These are phyloP conservation scores for Ophion ellenae DNA, from an alignment of 2,888 invertebrate genomes.

Conservation along the genomic window DNA sequence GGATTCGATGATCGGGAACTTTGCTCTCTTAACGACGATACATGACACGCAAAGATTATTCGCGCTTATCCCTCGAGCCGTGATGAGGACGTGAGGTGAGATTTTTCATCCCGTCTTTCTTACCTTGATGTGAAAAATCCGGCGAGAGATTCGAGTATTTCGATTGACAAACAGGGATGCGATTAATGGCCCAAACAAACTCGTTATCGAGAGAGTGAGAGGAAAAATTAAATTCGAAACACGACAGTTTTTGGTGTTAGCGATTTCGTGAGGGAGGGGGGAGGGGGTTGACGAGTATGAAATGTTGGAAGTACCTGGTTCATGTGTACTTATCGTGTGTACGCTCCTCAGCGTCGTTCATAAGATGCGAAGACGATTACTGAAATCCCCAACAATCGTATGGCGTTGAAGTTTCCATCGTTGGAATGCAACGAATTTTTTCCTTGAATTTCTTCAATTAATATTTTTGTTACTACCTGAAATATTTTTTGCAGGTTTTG, in stretches of 20 bases:
- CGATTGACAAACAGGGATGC: conserved; percentile 69
- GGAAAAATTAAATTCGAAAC: conserved; percentile 24
- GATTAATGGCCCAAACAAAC: conserved; percentile 72
- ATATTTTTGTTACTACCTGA: no score
- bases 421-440: no score
- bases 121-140: conserved; percentile 40
- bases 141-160: conserved; percentile 56
- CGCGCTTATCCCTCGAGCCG: neutral
- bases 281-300: conserved; percentile 14
- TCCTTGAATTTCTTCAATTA: no score
- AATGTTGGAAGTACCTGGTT: conserved; percentile 2
- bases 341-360: neutral
- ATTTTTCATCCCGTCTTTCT: conserved; percentile 6
- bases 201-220: conserved; percentile 59
- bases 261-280: neutral
- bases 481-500: no score
- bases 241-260: conserved; percentile 62
- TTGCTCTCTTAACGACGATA: no score
- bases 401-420: no score
- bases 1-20: no score
- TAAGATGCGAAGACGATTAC: conserved; percentile 9
- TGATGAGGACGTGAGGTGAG: conserved; percentile 20
- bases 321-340: neutral
- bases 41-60: no score
- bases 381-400: conserved; percentile 1